These are phyloP conservation scores for Brenthis daphne DNA, from an alignment of 2,888 invertebrate genomes.

Conservation along the genomic window DNA sequence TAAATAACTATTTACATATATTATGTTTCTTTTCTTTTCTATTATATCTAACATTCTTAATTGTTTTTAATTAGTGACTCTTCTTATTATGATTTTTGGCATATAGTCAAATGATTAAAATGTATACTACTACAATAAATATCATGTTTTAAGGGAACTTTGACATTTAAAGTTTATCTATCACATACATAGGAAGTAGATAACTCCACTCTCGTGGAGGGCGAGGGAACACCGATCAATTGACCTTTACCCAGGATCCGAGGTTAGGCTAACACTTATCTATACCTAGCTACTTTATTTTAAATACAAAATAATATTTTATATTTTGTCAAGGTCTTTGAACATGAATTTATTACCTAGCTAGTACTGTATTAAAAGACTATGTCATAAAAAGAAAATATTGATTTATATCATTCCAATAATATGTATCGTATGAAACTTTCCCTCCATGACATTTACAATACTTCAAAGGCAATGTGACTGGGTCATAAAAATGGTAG, in stretches of 20 bases:
- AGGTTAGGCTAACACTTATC: constrained; percentile 7
- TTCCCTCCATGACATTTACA: constrained; percentile 9
- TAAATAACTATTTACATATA: constrained; percentile 22
- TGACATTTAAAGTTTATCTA: background rate
- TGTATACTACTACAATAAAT: no score
- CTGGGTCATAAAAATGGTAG: constrained; percentile 11
- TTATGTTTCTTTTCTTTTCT: background rate
- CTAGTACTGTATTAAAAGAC: background rate
- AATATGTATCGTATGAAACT: background rate
- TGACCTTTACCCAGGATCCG: constrained; percentile 21
- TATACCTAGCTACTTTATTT: background rate
- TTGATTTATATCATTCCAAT: no score
- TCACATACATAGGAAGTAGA: constrained; percentile 11
- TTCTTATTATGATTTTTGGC: no score
- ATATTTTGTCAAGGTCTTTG: background rate
- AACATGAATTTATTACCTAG: background rate
- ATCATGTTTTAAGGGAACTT: no score
- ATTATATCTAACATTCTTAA: no score
- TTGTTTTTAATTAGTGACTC: no score
- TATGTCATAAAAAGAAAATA: no score
- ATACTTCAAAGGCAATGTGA: constrained; percentile 1
- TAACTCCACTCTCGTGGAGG: background rate
- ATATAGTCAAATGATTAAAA: no score
- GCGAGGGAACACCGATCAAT: constrained; percentile 11
- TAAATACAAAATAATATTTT: background rate